Percentiles rank a stretch among this genome's conserved stretches.
Evolutionary conservation across 2,888 invertebrate genomes (phyloP).

Genomic region (Ophion slaviceki): DNA sequence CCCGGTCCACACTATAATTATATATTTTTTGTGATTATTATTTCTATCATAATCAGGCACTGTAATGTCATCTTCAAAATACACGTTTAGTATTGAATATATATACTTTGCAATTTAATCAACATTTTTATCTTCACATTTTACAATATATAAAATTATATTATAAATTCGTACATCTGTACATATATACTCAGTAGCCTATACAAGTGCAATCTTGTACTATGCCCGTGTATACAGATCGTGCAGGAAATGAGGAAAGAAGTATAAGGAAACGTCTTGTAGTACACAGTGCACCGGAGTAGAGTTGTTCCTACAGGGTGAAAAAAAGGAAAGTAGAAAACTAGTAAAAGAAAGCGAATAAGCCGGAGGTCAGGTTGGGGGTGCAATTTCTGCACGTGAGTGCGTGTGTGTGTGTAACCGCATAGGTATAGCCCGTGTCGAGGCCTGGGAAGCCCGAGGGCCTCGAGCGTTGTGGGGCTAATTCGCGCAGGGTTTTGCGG

Average conservation of each 20-base stretch:
- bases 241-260: constrained; percentile 20
- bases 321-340: constrained; percentile 14
- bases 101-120: too few relatives aligned
- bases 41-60: too few relatives aligned
- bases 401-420: constrained; percentile 1
- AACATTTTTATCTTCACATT: too few relatives aligned
- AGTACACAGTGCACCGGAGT: not conserved
- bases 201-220: not conserved
- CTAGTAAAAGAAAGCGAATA: constrained; percentile 19
- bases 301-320: constrained; percentile 22
- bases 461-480: constrained; percentile 55
- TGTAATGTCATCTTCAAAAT: too few relatives aligned
- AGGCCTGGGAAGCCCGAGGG: constrained; percentile 39
- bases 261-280: constrained; percentile 23
- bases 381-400: not conserved
- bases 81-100: too few relatives aligned
- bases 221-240: constrained; percentile 4
- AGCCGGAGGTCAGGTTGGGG: not conserved
- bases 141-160: too few relatives aligned
- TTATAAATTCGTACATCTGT: too few relatives aligned
- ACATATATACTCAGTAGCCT: too few relatives aligned
- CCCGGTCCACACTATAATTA: too few relatives aligned
- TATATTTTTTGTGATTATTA: too few relatives aligned
- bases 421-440: constrained; percentile 14
- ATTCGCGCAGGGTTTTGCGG: constrained; percentile 68